A percentile compares a stretch with the other conserved stretches of the same genome.
phyloP scores from a whole-genome alignment of 2,113 vertebrate genomes.

The Calonectris borealis region DNA sequence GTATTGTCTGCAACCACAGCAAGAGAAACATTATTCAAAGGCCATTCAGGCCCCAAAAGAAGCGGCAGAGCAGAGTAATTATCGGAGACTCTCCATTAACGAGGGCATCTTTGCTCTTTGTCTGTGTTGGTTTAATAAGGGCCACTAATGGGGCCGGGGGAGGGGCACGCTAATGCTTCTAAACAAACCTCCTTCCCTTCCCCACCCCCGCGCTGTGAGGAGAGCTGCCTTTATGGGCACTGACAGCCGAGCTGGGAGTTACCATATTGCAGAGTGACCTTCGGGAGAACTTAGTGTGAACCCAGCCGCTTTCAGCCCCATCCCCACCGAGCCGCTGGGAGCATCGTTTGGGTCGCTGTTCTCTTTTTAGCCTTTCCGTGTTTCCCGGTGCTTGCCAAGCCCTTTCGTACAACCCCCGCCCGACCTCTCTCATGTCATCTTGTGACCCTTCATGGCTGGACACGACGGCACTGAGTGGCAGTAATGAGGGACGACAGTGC shows the following conservation, averaged over 20 bases:
- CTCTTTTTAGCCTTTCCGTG: constrained; percentile 1
- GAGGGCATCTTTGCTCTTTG: constrained; percentile 82
- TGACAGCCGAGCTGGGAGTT: constrained; percentile 67
- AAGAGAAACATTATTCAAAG: constrained; percentile 88
- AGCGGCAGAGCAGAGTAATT: constrained; percentile 82
- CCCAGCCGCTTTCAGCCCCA: constrained; percentile 26
- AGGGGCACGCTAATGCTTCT: constrained; percentile 78
- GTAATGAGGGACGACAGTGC: constrained; percentile 17
- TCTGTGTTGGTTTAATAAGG: constrained; percentile 83
- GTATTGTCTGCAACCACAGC: constrained; percentile 78
- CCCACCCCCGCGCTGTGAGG: constrained; percentile 45
- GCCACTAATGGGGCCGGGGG: constrained; percentile 81
- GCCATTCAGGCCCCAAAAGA: constrained; percentile 78
- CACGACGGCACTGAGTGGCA: constrained; percentile 37
- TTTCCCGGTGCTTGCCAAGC: not conserved
- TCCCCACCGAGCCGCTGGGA: constrained; percentile 19
- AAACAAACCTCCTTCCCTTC: constrained; percentile 76
- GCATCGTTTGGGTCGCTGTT: constrained; percentile 8
- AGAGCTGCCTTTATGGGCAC: constrained; percentile 64
- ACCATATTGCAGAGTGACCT: constrained; percentile 72
- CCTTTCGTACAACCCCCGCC: not conserved
- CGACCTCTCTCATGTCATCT: constrained; percentile 46
- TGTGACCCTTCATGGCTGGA: constrained; percentile 44
- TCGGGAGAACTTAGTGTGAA: constrained; percentile 63
- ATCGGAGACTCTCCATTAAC: constrained; percentile 80